Conservation (phyloP, 2,113 vertebrate species). For the Desmodus rotundus region DNA sequence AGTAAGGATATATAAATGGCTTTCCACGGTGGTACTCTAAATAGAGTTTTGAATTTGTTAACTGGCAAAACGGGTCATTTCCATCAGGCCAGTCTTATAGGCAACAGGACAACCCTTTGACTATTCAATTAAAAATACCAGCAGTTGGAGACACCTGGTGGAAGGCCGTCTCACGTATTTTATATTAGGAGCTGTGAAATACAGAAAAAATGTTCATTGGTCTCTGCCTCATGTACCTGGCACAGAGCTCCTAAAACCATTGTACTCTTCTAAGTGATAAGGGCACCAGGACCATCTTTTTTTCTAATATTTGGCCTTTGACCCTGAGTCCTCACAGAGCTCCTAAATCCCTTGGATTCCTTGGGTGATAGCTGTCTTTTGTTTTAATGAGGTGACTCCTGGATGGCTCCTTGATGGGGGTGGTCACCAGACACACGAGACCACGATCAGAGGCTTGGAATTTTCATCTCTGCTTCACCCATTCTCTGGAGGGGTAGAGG, state of each 20-base stretch:
- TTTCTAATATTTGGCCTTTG: not conserved
- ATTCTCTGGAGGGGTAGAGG: not conserved
- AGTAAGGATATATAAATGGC: not conserved
- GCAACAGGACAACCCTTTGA: not conserved
- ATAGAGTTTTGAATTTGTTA: conserved; percentile 33
- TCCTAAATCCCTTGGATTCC: not conserved
- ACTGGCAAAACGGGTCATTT: not conserved
- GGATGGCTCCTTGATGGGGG: not conserved
- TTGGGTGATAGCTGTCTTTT: not conserved
- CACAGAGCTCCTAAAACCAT: not conserved
- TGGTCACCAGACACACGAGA: not conserved
- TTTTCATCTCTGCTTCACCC: not conserved
- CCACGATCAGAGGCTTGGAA: not conserved
- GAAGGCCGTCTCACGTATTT: not conserved
- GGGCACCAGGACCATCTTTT: not conserved
- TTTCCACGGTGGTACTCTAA: not conserved
- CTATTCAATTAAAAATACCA: not conserved
- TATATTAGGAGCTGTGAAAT: not conserved
- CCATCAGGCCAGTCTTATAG: not conserved
- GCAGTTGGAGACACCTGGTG: not conserved
- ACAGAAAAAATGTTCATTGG: not conserved
- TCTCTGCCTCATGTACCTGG: not conserved
- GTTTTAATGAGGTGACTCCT: not conserved
- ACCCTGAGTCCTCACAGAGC: not conserved
- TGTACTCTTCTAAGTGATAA: not conserved